Base-by-base conservation (phyloP, 2,113 vertebrate genomes). In the Pterophyllum scalare region DNA sequence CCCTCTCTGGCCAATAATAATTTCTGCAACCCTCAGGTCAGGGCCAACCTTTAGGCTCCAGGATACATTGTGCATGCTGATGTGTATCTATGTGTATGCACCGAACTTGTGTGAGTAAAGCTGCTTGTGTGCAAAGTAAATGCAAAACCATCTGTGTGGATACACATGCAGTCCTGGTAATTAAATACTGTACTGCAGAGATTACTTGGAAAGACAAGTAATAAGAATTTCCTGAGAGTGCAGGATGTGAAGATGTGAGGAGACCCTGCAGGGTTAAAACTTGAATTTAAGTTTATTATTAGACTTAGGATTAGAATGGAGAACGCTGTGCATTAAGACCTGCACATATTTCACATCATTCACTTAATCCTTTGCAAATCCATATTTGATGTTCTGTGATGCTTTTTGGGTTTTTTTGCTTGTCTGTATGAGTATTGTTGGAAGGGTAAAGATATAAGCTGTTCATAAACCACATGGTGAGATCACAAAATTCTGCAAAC, bases 11-110 rank as follows among this genome's bases (percentile, higher is more conserved):
- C 74, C 82, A 82, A 83, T 86, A 79, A 80, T 91, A 85, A 90
- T 87, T 70, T 83, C 33, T 77, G 43, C 58, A 82, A 56, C 57
- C 84, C 86, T 83, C 31, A 52, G 84, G 90, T 86, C 75, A 85
- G 52, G 72, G 56, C 56, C 84, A 88, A 86, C 90, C 81, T 89
- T 88, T 65, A 54, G 85, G 83, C 79, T 82, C 52, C 2, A 0
- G 52, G 77, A 83, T 74, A 43, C 65, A 20, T 2, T 43, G 4
- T 77, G 84, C 76, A 85, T 90, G 88, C 59, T 81, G 80, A 85
- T 88, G 52, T 75, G 22, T 52, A 8, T 57, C 35, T 57, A 13
- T 22, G 60, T 77, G 19, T 57, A 14, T 19, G 22, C 22, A 40
- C 22, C 46, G 6, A 6, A 24, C n/a, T 40, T 40, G 49, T 49